Conservation (phyloP, 2,113 vertebrate genomes). For the Actinemys pallida region DNA sequence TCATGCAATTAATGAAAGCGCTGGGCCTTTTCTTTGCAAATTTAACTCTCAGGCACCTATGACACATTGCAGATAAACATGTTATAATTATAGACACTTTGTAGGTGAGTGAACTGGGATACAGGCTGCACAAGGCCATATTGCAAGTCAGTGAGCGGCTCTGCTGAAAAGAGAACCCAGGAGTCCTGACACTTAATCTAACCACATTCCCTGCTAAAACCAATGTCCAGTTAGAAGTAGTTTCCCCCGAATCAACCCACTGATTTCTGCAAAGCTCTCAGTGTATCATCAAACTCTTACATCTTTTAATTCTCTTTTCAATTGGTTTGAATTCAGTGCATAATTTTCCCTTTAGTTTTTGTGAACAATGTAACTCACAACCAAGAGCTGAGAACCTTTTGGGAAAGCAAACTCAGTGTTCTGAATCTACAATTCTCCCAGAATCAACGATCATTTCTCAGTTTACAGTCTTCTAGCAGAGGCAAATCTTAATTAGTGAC, state of each 20-base stretch:
- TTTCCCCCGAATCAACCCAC: not conserved
- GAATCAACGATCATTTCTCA: conserved; percentile 39
- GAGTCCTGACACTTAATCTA: not conserved
- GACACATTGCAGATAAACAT: not conserved
- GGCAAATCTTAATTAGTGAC: conserved; percentile 57
- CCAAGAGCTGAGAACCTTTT: not conserved
- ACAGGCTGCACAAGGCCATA: not conserved
- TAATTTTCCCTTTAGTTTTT: not conserved
- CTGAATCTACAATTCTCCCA: conserved; percentile 6
- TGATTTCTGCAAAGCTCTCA: not conserved
- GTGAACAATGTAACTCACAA: not conserved
- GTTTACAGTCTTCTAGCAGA: conserved; percentile 26
- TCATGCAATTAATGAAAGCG: not conserved
- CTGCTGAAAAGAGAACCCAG: not conserved
- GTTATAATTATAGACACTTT: not conserved
- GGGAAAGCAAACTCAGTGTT: not conserved
- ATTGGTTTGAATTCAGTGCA: not conserved
- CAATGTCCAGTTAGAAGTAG: not conserved
- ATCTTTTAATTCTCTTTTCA: not conserved
- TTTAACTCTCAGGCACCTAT: not conserved
- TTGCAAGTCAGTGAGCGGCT: not conserved
- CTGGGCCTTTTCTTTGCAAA: not conserved
- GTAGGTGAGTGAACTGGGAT: not conserved
- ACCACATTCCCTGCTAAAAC: not conserved
- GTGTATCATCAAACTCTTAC: not conserved